A percentile compares a stretch with the other conserved stretches of the same genome.
These are phyloP conservation scores for Pristionchus maxplancki DNA, from an alignment of 2,888 invertebrate genomes.

Conservation along the genomic window DNA sequence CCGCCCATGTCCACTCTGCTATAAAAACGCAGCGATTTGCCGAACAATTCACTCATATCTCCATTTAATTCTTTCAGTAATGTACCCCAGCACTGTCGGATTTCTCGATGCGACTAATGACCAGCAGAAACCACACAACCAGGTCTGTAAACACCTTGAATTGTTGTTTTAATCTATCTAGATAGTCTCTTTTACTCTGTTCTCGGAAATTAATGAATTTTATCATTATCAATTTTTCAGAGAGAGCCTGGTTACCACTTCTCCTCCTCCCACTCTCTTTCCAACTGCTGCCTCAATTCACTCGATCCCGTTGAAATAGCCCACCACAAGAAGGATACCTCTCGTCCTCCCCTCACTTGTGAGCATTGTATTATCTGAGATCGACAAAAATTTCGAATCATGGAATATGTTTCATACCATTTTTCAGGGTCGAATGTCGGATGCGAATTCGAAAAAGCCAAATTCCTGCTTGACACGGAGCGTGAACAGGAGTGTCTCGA, in stretches of 20 bases:
- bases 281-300: background rate
- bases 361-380: too few relatives aligned
- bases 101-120: background rate
- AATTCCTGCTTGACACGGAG: background rate
- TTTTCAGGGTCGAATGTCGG: background rate
- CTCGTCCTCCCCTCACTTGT: background rate
- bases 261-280: background rate
- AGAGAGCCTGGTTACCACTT: background rate
- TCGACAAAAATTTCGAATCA: background rate
- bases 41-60: background rate
- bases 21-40: background rate
- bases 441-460: constrained; percentile 15
- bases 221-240: background rate
- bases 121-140: background rate
- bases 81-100: background rate
- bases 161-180: background rate
- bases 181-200: background rate
- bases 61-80: background rate
- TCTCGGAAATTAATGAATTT: background rate
- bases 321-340: background rate
- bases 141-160: background rate
- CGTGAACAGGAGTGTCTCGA: background rate
- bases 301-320: background rate
- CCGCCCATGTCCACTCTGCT: background rate
- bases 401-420: background rate